A percentile compares a stretch with the other conserved stretches of the same genome.
phyloP scores from a whole-genome alignment of 2,797 vertebrate genomes.

The Catamblyrhynchus diadema region DNA sequence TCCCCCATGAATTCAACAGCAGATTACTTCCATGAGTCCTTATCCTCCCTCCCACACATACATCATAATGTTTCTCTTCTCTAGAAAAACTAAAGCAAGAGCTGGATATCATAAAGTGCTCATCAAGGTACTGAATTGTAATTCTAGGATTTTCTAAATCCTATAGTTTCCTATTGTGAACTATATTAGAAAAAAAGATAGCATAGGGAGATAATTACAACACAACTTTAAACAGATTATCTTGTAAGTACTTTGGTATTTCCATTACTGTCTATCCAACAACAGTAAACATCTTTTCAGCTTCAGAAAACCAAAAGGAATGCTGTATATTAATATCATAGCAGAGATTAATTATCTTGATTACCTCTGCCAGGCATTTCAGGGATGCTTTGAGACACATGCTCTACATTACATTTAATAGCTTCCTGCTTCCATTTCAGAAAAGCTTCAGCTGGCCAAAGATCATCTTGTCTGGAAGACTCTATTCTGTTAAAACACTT shows the following conservation, averaged over 20 bases:
- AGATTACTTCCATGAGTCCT: neutral
- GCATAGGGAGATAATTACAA: neutral
- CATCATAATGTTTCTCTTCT: neutral
- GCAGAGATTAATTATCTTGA: conserved; percentile 2
- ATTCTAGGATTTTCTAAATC: neutral
- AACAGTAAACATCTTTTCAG: neutral
- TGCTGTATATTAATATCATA: neutral
- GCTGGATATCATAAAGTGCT: neutral
- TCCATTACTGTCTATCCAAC: neutral
- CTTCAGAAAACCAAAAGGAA: neutral
- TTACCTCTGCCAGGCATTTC: neutral
- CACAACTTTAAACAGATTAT: neutral
- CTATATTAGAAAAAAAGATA: neutral
- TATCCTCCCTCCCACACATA: neutral
- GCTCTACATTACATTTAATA: neutral
- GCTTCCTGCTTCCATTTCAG: neutral
- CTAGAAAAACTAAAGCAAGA: neutral
- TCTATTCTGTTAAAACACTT: neutral
- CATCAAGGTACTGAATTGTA: neutral
- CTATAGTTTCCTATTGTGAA: neutral
- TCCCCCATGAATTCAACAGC: neutral
- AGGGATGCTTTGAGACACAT: neutral
- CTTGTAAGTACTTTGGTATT: neutral
- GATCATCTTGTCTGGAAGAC: neutral
- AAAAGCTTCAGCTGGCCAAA: neutral